These are phyloP conservation scores for Picus viridis DNA, from an alignment of 2,797 vertebrate species.

Conservation along the genomic window DNA sequence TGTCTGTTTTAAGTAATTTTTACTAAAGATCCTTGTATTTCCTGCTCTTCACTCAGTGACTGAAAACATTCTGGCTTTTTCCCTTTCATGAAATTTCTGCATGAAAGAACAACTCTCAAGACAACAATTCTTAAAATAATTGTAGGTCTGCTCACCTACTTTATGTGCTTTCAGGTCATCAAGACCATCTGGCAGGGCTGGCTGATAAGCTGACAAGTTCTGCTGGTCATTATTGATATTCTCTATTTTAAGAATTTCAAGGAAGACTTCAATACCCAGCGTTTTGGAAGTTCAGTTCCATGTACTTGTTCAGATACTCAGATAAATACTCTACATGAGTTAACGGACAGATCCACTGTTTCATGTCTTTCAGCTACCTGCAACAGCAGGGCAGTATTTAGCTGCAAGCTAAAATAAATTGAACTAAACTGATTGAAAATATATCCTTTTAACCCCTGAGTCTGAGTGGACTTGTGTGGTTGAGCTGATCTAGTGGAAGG, in stretches of 20 bases:
- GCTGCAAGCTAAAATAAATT: background rate
- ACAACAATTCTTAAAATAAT: background rate
- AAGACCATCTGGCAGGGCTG: background rate
- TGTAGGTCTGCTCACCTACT: background rate
- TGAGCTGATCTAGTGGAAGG: background rate
- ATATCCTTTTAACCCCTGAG: conserved; percentile 6
- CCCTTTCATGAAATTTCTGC: background rate
- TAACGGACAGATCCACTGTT: background rate
- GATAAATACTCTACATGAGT: background rate
- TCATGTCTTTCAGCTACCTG: background rate
- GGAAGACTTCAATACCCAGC: background rate
- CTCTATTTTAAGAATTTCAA: conserved; percentile 35
- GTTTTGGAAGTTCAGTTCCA: background rate
- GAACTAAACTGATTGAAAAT: background rate
- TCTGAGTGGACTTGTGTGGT: background rate
- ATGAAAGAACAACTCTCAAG: background rate
- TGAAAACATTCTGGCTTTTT: conserved; percentile 1
- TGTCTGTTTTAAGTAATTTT: background rate
- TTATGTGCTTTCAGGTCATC: background rate
- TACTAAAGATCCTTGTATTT: background rate
- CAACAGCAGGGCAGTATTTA: background rate
- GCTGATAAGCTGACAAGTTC: background rate
- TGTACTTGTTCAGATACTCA: background rate
- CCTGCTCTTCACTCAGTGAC: background rate
- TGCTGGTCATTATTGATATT: background rate